Evolutionary conservation across 1,140 invertebrate genomes (phyloP), one percentile per base, ranked within the genome.

Genomic region (Calephelis nemesis): DNA sequence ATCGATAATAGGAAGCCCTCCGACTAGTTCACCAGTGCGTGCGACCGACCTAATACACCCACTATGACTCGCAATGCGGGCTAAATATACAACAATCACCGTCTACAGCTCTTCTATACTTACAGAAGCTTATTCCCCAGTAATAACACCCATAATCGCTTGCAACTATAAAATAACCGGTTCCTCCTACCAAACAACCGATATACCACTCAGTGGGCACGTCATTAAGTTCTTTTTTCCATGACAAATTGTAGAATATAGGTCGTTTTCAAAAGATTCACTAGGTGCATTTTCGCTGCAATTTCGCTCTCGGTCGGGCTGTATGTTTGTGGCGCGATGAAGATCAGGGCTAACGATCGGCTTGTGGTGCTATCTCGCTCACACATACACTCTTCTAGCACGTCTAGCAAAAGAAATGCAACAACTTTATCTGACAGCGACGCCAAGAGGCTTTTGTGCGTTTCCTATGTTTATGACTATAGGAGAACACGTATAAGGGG

Each of bases 281-380:
- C 88, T 90, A 91, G 87, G 85, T 91, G 88, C 87, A 91, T 91
- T 91, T 87, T 88, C 85, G 86, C 79, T 91, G 88, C 88, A 91
- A 90, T 91, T 91, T 91, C 88, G 86, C 88, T 91, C 88, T 91
- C 88, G 85, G 86, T 88, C 85, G 87, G 86, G 86, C 84, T 90
- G 80, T 91, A 84, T 91, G 88, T 91, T 90, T 91, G 87, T 91
- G 88, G 86, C 84, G 86, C 85, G 88, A 82, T 91, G 88, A 91
- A 91, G 88, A 91, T 91, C 88, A 91, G 87, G 88, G 88, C 88
- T 91, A 91, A 91, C 88, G 88, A 91, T 91, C 88, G 85, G 85
- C 81, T 82, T 75, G 78, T 67, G 11, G 68, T 63, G 74, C 79
- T 72, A 68, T 88, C 85, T 81, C 84, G 63, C 78, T 89, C 87